Percentiles rank a stretch among this genome's conserved stretches.
phyloP scores from a whole-genome alignment of 2,113 vertebrate species.

The Podocnemis expansa region DNA sequence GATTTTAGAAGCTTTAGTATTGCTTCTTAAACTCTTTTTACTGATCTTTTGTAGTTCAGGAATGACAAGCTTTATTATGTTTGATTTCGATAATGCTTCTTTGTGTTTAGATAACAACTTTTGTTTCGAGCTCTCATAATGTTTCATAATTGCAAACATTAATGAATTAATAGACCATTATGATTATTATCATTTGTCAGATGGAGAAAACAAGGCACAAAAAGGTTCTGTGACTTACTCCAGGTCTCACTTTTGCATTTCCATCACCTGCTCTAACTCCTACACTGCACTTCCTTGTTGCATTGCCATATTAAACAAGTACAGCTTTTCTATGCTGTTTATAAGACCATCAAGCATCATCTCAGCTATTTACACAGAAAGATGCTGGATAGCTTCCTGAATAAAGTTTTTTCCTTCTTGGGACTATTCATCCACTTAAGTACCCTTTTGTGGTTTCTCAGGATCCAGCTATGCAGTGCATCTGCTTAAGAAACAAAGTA shows the following conservation, averaged over 20 bases:
- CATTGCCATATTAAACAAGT: not conserved
- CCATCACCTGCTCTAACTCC: not conserved
- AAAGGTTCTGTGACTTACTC: not conserved
- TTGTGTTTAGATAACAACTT: not conserved
- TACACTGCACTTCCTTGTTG: not conserved
- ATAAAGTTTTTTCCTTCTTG: not conserved
- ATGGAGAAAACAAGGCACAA: not conserved
- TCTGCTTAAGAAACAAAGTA: constrained; percentile 23
- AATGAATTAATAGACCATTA: not conserved
- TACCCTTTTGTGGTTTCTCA: not conserved
- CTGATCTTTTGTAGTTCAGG: not conserved
- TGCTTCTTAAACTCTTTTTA: not conserved
- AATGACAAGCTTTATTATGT: not conserved
- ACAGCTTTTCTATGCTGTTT: fast-evolving
- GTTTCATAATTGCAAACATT: not conserved
- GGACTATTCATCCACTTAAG: constrained; percentile 1
- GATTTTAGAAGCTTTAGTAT: not conserved
- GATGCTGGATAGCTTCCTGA: not conserved
- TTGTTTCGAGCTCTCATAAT: not conserved
- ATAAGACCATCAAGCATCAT: not conserved
- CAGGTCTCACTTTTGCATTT: not conserved
- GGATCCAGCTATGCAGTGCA: not conserved
- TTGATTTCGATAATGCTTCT: not conserved
- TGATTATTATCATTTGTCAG: not conserved
- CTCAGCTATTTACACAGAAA: not conserved